These are phyloP conservation scores for Euphonia xanthogaster DNA, from an alignment of 2,797 vertebrate genomes.

Conservation along the genomic window DNA sequence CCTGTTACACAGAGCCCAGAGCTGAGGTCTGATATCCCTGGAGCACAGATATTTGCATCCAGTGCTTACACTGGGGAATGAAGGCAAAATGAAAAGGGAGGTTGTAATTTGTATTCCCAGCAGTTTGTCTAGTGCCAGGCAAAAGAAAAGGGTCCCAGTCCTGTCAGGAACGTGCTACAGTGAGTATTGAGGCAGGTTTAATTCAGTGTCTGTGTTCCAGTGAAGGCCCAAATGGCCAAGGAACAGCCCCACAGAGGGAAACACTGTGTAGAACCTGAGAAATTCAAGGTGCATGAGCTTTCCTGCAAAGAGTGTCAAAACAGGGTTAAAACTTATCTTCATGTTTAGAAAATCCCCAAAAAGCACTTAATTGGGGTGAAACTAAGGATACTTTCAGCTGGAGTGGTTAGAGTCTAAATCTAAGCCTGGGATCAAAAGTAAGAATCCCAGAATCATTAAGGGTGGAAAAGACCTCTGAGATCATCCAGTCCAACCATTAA, in stretches of 20 bases:
- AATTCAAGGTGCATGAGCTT: neutral
- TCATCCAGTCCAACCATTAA: fast-evolving
- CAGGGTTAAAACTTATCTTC: neutral
- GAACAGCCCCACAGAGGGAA: neutral
- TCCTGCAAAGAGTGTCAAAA: neutral
- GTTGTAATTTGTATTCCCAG: neutral
- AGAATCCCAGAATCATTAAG: neutral
- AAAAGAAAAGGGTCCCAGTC: neutral
- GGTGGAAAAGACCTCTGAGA: neutral
- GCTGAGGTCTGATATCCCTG: neutral
- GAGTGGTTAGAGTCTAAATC: neutral
- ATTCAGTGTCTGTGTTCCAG: neutral
- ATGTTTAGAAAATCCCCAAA: neutral
- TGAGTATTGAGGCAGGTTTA: neutral
- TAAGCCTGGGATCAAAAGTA: neutral
- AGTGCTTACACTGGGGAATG: neutral
- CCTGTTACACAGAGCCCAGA: neutral
- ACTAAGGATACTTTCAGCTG: neutral
- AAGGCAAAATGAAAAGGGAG: neutral
- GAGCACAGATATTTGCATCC: neutral
- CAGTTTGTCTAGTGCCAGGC: neutral
- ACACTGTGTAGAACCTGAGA: fast-evolving
- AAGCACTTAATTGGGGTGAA: neutral
- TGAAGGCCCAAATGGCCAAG: neutral
- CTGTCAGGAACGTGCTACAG: neutral